Evolutionary conservation across 1,140 invertebrate species (phyloP).

Genomic region (Drosophila melanica): DNA sequence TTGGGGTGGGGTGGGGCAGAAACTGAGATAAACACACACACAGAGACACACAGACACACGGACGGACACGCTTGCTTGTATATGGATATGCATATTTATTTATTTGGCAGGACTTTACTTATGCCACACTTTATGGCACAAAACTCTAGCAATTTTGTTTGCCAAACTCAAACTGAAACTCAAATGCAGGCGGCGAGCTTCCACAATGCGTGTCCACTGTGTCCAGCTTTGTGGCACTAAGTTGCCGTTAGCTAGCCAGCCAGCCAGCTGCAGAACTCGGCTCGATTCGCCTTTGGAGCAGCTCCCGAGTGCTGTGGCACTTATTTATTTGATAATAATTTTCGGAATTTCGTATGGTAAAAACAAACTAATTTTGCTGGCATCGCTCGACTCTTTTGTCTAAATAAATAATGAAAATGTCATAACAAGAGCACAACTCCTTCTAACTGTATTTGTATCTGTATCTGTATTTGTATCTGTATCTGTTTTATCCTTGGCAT

Average conservation of each 20-base stretch:
- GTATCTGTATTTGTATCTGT: slow-evolving; percentile 38
- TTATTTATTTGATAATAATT: slow-evolving; percentile 79
- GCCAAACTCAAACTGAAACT: slow-evolving; percentile 61
- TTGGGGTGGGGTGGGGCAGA: not conserved
- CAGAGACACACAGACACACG: slow-evolving; percentile 7
- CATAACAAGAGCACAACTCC: slow-evolving; percentile 57
- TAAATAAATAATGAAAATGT: slow-evolving; percentile 81
- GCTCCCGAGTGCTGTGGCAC: slow-evolving; percentile 37
- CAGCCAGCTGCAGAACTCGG: too few relatives aligned
- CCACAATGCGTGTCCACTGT: slow-evolving; percentile 27
- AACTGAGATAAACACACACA: slow-evolving; percentile 6
- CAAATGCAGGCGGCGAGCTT: slow-evolving; percentile 48
- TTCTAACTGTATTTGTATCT: slow-evolving; percentile 29
- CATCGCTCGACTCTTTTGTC: slow-evolving; percentile 60
- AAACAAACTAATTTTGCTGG: slow-evolving; percentile 70
- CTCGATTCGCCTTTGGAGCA: not conserved
- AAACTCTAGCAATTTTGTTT: slow-evolving; percentile 61
- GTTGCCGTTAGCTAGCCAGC: too few relatives aligned
- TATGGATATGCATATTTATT: slow-evolving; percentile 69
- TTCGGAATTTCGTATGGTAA: slow-evolving; percentile 47
- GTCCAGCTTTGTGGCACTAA: slow-evolving; percentile 45
- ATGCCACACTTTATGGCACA: slow-evolving; percentile 64
- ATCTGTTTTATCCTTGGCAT: slow-evolving; percentile 17
- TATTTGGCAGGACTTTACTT: slow-evolving; percentile 77
- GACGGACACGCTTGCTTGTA: slow-evolving; percentile 26